Evolutionary conservation across 2,113 vertebrate genomes (phyloP).

Genomic region (Aythya baeri): DNA sequence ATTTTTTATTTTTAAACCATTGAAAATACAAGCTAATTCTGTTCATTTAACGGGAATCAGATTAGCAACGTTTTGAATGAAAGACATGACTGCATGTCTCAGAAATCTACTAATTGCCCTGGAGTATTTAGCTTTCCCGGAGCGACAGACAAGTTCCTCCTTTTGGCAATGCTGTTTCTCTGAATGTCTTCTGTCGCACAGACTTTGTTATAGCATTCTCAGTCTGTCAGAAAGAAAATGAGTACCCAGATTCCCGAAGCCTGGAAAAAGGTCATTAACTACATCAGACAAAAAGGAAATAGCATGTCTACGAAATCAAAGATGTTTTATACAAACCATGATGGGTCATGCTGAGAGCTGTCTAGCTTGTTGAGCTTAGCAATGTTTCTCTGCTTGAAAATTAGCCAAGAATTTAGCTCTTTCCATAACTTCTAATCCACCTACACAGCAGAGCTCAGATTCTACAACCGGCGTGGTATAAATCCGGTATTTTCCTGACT

Average conservation of each 20-base stretch:
- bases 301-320: slow-evolving; percentile 38
- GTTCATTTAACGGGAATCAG: background rate
- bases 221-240: background rate
- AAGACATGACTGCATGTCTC: background rate
- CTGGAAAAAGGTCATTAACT: slow-evolving; percentile 37
- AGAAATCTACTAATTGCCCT: slow-evolving; percentile 14
- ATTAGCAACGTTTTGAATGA: background rate
- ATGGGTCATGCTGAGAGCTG: slow-evolving; percentile 35
- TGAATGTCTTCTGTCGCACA: background rate
- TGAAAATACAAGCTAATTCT: background rate
- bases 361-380: slow-evolving; percentile 45
- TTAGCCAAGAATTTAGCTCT: slow-evolving; percentile 47
- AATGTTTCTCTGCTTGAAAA: slow-evolving; percentile 38
- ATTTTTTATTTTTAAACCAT: background rate
- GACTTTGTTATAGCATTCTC: background rate
- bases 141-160: background rate
- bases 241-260: slow-evolving; percentile 1
- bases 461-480: background rate
- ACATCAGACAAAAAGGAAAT: slow-evolving; percentile 33
- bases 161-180: background rate
- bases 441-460: slow-evolving; percentile 31
- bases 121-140: background rate
- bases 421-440: slow-evolving; percentile 45
- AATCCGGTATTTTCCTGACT: background rate
- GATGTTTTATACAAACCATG: slow-evolving; percentile 36